phyloP scores from a whole-genome alignment of 1,140 invertebrate species.

The Micrasema minimum region DNA sequence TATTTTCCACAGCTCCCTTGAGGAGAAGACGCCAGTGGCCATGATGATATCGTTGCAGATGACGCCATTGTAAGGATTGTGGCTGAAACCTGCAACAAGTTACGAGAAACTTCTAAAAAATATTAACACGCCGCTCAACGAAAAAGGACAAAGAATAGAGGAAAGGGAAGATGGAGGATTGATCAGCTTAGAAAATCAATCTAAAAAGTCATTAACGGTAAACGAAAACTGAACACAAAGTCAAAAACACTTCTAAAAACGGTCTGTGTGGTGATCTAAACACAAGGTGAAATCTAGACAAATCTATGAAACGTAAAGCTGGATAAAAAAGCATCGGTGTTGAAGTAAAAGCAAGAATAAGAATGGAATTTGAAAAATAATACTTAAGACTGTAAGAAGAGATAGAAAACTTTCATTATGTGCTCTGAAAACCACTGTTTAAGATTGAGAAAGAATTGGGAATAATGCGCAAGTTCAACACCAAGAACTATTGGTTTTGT shows the following conservation, averaged over 20 bases:
- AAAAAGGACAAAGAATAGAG: background rate
- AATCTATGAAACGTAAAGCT: too few species aligned
- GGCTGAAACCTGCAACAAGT: constrained; percentile 85
- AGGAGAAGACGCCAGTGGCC: constrained; percentile 98
- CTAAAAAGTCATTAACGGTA: background rate
- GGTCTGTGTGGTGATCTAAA: too few species aligned
- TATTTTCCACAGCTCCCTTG: constrained; percentile 96
- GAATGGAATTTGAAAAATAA: too few species aligned
- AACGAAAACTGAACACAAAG: background rate
- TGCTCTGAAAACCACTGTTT: too few species aligned
- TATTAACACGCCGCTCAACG: constrained; percentile 1
- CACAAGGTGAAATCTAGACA: too few species aligned
- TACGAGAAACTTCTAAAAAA: constrained; percentile 37
- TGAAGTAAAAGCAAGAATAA: too few species aligned
- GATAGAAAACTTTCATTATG: too few species aligned
- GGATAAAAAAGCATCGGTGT: too few species aligned
- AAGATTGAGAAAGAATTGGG: too few species aligned
- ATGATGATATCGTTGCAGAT: constrained; percentile 98
- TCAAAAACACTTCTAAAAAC: background rate
- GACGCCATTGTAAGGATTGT: constrained; percentile 97
- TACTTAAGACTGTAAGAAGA: too few species aligned
- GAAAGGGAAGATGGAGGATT: constrained; percentile 2
- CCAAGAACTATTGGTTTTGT: too few species aligned
- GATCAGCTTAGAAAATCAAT: background rate
- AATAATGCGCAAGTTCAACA: too few species aligned